phyloP scores from a whole-genome alignment of 2,888 invertebrate genomes.

The Schizotus pectinicornis region DNA sequence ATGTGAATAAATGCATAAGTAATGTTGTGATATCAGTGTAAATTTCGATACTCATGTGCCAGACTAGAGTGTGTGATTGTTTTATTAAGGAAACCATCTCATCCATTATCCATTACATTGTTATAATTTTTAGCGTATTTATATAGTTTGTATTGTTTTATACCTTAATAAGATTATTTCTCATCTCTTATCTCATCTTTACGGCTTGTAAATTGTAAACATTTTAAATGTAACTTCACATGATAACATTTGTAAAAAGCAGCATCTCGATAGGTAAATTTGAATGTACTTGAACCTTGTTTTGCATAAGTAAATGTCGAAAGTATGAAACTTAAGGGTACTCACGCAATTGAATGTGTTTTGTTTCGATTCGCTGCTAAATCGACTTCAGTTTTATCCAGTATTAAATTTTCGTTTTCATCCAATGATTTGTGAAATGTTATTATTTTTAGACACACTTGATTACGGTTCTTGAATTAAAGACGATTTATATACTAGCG shows the following conservation, averaged over 20 bases:
- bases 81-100: conserved; percentile 41
- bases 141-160: conserved; percentile 41
- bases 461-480: conserved; percentile 20
- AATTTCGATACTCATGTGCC: conserved; percentile 58
- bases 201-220: conserved; percentile 17
- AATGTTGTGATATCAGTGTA: conserved; percentile 61
- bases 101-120: conserved; percentile 41
- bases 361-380: conserved; percentile 6
- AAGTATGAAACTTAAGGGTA: background rate
- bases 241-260: conserved; percentile 20
- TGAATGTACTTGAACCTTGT: conserved; percentile 4
- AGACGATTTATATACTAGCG: conserved; percentile 37
- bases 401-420: conserved; percentile 24
- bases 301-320: conserved; percentile 19
- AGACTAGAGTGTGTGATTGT: conserved; percentile 54
- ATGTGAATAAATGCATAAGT: conserved; percentile 44
- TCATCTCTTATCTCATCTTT: conserved; percentile 17
- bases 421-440: conserved; percentile 16
- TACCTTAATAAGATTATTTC: conserved; percentile 23
- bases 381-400: conserved; percentile 4
- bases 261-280: conserved; percentile 9
- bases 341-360: conserved; percentile 17
- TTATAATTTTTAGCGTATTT: conserved; percentile 51
- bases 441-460: conserved; percentile 20
- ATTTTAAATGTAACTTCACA: conserved; percentile 13